Conservation (phyloP, 2,888 invertebrate species). For the Pogonocherus hispidulus region DNA sequence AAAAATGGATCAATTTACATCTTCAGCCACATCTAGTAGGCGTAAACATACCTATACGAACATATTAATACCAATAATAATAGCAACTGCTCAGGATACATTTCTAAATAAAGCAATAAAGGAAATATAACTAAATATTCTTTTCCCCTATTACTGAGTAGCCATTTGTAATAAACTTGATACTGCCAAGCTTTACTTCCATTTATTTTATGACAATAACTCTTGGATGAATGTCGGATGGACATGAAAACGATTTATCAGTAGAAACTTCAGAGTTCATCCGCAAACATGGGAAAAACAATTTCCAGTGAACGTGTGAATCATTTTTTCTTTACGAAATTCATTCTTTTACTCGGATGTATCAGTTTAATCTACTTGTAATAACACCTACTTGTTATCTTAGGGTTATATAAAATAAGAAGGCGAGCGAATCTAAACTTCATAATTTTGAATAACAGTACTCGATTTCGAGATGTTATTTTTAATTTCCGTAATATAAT, state of each 20-base stretch:
- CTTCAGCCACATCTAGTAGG: no score
- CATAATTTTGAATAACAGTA: background rate
- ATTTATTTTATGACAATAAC: background rate
- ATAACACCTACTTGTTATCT: conserved; percentile 2
- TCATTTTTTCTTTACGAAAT: background rate
- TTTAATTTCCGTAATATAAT: background rate
- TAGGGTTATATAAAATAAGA: conserved; percentile 1
- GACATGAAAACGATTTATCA: background rate
- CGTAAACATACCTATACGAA: no score
- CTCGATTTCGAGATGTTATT: background rate
- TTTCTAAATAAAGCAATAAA: background rate
- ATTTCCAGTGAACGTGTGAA: background rate
- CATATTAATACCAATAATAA: no score
- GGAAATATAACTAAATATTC: background rate
- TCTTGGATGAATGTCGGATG: background rate
- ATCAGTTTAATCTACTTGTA: background rate
- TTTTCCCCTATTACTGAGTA: background rate
- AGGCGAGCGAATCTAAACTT: background rate
- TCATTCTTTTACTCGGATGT: background rate
- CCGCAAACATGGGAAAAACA: background rate
- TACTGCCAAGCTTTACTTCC: background rate
- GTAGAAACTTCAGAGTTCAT: background rate
- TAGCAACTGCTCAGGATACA: background rate
- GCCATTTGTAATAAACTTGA: background rate
- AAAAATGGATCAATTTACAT: no score